These are phyloP conservation scores for Styela clava DNA, from an alignment of 23 tunicate genomes.

Conservation along the genomic window DNA sequence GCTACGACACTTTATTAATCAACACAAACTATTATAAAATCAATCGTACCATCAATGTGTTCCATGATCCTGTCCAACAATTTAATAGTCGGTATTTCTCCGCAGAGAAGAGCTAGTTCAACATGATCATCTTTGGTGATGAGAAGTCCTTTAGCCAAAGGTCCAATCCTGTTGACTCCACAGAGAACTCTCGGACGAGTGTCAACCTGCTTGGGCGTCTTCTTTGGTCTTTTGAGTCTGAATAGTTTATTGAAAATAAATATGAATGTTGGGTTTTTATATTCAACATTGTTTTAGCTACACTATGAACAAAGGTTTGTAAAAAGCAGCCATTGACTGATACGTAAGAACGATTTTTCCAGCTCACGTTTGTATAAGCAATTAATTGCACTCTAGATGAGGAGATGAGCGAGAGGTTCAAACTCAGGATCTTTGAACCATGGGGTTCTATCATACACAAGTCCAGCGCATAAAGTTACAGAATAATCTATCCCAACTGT, in stretches of 20 bases:
- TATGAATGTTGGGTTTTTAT: background rate
- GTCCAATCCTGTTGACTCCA: constrained; percentile 83
- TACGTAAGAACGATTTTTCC: background rate
- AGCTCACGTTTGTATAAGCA: background rate
- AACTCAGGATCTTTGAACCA: too few species aligned
- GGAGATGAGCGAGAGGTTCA: too few species aligned
- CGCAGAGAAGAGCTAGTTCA: constrained; percentile 63
- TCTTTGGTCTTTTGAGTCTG: constrained; percentile 87
- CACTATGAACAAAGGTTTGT: constrained; percentile 3
- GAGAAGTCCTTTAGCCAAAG: constrained; percentile 85
- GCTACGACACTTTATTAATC: background rate
- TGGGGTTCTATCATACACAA: too few species aligned
- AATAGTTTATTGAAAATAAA: constrained; percentile 1
- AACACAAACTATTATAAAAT: background rate
- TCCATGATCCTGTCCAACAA: constrained; percentile 66
- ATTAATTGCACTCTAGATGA: too few species aligned
- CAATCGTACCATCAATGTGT: constrained; percentile 32
- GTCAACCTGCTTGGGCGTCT: constrained; percentile 54
- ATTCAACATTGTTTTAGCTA: too few species aligned
- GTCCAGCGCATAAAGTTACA: too few species aligned
- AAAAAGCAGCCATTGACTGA: background rate
- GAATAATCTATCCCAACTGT: too few species aligned
- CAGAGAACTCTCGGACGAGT: constrained; percentile 78
- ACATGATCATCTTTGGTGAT: constrained; percentile 60
- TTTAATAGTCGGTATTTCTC: constrained; percentile 59